Conservation (phyloP, 2,888 invertebrate species). For the Perizoma flavofasciatum region DNA sequence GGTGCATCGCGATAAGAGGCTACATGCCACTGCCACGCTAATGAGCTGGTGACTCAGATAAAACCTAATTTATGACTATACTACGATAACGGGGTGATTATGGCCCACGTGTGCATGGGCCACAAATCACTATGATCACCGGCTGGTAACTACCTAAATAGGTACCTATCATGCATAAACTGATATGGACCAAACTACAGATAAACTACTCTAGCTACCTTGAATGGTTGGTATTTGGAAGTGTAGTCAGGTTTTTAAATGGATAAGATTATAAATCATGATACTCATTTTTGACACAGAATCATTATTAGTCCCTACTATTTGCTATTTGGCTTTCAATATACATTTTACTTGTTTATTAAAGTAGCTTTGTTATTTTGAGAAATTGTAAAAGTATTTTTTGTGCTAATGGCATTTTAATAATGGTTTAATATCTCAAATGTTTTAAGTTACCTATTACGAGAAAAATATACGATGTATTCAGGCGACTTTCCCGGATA, state of each 20-base stretch:
- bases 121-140: conserved; percentile 29
- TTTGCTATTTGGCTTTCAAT: too few relatives aligned
- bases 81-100: conserved; percentile 41
- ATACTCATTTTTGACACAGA: too few relatives aligned
- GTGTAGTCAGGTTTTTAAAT: too few relatives aligned
- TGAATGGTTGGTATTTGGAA: not conserved
- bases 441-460: conserved; percentile 1
- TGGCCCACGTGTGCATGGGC: conserved; percentile 34
- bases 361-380: conserved; percentile 5
- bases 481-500: conserved; percentile 17
- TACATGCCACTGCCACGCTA: conserved; percentile 65
- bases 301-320: too few relatives aligned
- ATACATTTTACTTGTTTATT: not conserved
- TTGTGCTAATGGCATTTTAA: conserved; percentile 19
- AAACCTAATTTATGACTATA: conserved; percentile 65
- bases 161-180: conserved; percentile 11
- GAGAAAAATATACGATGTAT: conserved; percentile 21
- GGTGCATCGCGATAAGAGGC: conserved; percentile 62
- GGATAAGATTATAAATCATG: too few relatives aligned
- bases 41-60: conserved; percentile 71
- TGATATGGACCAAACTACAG: conserved; percentile 7
- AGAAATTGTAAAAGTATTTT: conserved; percentile 6
- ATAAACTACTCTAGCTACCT: not conserved
- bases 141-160: conserved; percentile 28
- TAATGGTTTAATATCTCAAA: conserved; percentile 21